Conservation (phyloP, 2,888 invertebrate genomes). For the Lasiommata megera region DNA sequence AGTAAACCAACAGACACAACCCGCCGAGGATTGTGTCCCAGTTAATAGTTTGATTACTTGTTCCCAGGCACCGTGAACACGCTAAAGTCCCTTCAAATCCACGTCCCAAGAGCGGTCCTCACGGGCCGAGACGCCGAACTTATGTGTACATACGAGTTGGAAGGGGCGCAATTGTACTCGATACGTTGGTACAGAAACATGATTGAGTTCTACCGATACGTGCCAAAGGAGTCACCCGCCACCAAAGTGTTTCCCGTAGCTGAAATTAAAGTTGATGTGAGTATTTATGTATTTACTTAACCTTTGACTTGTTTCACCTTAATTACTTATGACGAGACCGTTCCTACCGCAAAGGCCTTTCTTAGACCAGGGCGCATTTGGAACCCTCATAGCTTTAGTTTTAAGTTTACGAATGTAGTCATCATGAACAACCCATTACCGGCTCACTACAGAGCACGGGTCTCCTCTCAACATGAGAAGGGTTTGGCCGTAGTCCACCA, state of each 20-base stretch:
- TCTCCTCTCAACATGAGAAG: too few relatives aligned
- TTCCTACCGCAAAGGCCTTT: too few relatives aligned
- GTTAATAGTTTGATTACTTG: slow-evolving; percentile 29
- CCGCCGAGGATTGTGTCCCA: background rate
- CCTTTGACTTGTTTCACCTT: too few relatives aligned
- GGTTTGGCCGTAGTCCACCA: too few relatives aligned
- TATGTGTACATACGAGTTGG: slow-evolving; percentile 80
- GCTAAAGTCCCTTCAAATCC: slow-evolving; percentile 69
- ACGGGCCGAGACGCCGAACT: slow-evolving; percentile 77
- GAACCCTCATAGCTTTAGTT: too few relatives aligned
- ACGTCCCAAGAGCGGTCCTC: slow-evolving; percentile 78
- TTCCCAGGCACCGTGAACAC: slow-evolving; percentile 66
- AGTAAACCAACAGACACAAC: slow-evolving; percentile 1
- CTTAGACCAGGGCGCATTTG: too few relatives aligned
- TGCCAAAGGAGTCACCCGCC: slow-evolving; percentile 87
- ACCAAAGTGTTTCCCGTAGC: slow-evolving; percentile 85
- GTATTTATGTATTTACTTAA: slow-evolving; percentile 47
- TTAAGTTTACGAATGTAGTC: too few relatives aligned
- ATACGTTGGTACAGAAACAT: slow-evolving; percentile 89
- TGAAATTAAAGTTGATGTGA: slow-evolving; percentile 88
- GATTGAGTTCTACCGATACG: slow-evolving; percentile 88
- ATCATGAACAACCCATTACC: too few relatives aligned
- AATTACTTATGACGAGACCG: too few relatives aligned
- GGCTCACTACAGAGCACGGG: too few relatives aligned
- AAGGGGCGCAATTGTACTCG: slow-evolving; percentile 85